phyloP scores from a whole-genome alignment of 2,888 invertebrate species.

The Nemotelus pantherinus region DNA sequence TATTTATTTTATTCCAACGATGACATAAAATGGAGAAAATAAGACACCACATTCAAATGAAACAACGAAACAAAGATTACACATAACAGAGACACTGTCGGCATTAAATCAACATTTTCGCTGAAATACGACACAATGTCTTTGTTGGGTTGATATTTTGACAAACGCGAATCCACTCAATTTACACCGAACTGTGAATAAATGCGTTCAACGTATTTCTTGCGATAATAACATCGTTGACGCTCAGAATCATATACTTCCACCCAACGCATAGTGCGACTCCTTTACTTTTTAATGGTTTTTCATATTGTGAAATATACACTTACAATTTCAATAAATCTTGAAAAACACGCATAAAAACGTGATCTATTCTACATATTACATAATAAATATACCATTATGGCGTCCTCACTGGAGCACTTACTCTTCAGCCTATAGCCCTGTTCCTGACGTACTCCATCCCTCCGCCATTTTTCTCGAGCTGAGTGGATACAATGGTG shows the following conservation, averaged over 20 bases:
- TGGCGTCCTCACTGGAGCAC: conserved; percentile 39
- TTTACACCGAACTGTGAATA: not conserved
- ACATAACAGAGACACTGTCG: conserved; percentile 17
- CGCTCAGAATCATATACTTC: not conserved
- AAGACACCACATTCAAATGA: conserved; percentile 21
- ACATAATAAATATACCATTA: conserved; percentile 52
- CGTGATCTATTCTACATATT: conserved; percentile 51
- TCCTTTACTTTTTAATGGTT: conserved; percentile 46
- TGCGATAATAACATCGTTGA: not conserved
- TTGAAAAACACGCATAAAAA: conserved; percentile 49
- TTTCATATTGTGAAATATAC: conserved; percentile 51
- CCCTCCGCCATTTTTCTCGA: conserved; percentile 17
- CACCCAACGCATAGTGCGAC: conserved; percentile 27
- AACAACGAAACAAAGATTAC: conserved; percentile 21
- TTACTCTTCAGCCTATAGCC: conserved; percentile 11
- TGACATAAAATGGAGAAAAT: conserved; percentile 23
- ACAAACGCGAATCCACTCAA: not conserved
- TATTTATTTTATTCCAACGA: conserved; percentile 29
- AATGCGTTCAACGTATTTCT: not conserved
- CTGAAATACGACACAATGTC: not conserved
- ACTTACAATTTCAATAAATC: conserved; percentile 52
- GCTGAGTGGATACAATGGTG: conserved; percentile 3
- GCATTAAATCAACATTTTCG: conserved; percentile 25
- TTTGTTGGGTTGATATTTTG: not conserved
- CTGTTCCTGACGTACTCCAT: not conserved